phyloP scores from a whole-genome alignment of 2,113 vertebrate species.

The Corvus cornix region DNA sequence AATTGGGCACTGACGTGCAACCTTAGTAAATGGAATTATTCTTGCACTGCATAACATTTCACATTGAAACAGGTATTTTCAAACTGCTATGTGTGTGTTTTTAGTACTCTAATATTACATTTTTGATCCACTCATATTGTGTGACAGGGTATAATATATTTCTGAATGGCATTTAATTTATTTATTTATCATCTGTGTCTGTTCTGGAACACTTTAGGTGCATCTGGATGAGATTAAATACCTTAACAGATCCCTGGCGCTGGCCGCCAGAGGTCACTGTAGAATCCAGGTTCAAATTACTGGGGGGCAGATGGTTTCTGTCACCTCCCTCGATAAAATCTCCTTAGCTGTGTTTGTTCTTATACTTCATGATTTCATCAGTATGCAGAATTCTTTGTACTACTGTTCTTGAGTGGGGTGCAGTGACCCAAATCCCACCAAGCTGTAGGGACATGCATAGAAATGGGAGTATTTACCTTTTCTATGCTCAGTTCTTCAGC shows the following conservation, averaged over 20 bases:
- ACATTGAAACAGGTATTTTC: slow-evolving; percentile 68
- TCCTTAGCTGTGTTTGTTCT: background rate
- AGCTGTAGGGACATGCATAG: background rate
- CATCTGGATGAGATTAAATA: slow-evolving; percentile 57
- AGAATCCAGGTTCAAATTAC: slow-evolving; percentile 74
- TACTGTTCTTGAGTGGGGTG: background rate
- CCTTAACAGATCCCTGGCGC: slow-evolving; percentile 33
- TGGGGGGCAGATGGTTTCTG: slow-evolving; percentile 24
- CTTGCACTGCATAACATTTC: slow-evolving; percentile 60
- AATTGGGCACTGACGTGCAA: slow-evolving; percentile 72
- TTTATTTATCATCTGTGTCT: slow-evolving; percentile 63
- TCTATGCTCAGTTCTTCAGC: slow-evolving; percentile 14
- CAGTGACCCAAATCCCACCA: background rate
- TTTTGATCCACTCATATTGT: slow-evolving; percentile 42
- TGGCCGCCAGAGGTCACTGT: slow-evolving; percentile 80
- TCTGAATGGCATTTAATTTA: slow-evolving; percentile 59
- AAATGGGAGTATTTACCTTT: slow-evolving; percentile 6
- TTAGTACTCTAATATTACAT: slow-evolving; percentile 60
- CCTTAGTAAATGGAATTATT: slow-evolving; percentile 69
- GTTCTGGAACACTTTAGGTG: background rate
- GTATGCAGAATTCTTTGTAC: background rate
- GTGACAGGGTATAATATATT: slow-evolving; percentile 57
- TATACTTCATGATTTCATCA: background rate
- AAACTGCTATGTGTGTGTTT: slow-evolving; percentile 66
- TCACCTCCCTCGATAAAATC: slow-evolving; percentile 55